Percentiles rank a stretch among this genome's conserved stretches.
Evolutionary conservation across 2,113 vertebrate genomes (phyloP).

Genomic region (Nothocercus julius): DNA sequence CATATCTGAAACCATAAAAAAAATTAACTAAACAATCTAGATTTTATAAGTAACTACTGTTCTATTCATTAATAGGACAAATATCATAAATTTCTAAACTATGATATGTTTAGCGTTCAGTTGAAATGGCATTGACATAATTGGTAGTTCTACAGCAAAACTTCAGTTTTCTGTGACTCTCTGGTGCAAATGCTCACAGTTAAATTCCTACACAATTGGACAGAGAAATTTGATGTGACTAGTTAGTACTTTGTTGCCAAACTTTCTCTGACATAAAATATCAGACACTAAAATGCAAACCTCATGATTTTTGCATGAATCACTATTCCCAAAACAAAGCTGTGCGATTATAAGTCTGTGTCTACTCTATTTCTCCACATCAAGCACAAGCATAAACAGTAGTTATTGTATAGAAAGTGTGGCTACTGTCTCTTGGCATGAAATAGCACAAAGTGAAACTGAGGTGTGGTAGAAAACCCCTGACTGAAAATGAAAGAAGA

Average conservation of each 20-base stretch:
- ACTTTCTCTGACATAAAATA: neutral
- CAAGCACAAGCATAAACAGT: neutral
- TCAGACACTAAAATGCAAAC: neutral
- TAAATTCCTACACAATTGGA: neutral
- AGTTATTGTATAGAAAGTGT: neutral
- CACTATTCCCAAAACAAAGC: neutral
- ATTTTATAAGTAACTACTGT: neutral
- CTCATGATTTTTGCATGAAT: neutral
- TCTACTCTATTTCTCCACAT: neutral
- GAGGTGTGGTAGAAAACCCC: neutral
- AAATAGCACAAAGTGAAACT: neutral
- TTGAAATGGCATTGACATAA: neutral
- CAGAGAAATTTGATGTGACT: neutral
- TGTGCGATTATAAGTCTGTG: neutral
- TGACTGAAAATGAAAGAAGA: neutral
- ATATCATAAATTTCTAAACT: neutral
- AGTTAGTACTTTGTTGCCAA: neutral
- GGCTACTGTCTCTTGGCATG: neutral
- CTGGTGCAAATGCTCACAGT: neutral
- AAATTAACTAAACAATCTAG: neutral
- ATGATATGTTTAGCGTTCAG: neutral
- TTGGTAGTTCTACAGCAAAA: neutral
- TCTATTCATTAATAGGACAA: neutral
- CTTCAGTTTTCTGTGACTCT: fast-evolving
- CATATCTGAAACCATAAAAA: neutral